Evolutionary conservation across 2,113 vertebrate genomes (phyloP).

Genomic region (Chaenogobius annularis): DNA sequence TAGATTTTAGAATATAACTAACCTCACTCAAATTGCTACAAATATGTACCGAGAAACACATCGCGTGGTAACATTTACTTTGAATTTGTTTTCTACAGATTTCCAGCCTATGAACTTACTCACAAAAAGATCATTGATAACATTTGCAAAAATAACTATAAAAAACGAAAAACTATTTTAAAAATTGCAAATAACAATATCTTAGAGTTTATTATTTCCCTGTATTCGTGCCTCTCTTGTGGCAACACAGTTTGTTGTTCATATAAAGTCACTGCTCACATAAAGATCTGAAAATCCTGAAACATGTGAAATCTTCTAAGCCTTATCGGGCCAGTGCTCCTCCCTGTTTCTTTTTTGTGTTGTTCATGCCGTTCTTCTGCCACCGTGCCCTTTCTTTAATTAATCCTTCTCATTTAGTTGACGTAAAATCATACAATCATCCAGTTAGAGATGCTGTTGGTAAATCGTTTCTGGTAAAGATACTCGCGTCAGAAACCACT

Average conservation of each 20-base stretch:
- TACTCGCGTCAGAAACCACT: conserved; percentile 32
- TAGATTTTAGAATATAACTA: too few relatives aligned
- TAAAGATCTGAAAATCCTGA: conserved; percentile 46
- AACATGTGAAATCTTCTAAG: conserved; percentile 36
- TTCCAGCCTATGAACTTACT: neutral
- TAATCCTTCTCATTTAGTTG: conserved; percentile 31
- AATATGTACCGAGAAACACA: neutral
- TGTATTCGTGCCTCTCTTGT: neutral
- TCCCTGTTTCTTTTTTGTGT: conserved; percentile 41
- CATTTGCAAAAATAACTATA: neutral
- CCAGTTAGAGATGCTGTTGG: conserved; percentile 48
- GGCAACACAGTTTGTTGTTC: conserved; percentile 13
- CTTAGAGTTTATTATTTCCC: conserved; percentile 14
- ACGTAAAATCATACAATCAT: conserved; percentile 64
- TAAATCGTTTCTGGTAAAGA: conserved; percentile 65
- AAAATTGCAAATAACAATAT: neutral
- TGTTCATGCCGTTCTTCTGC: conserved; percentile 55
- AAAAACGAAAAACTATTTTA: too few relatives aligned
- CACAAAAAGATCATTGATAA: neutral
- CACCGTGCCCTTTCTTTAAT: conserved; percentile 50
- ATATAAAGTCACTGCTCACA: conserved; percentile 14
- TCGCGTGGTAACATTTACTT: too few relatives aligned
- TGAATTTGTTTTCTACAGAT: too few relatives aligned
- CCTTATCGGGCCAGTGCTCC: conserved; percentile 40
- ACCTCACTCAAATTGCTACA: neutral